phyloP scores from a whole-genome alignment of 1,140 invertebrate species.

The Eubasilissa regina region DNA sequence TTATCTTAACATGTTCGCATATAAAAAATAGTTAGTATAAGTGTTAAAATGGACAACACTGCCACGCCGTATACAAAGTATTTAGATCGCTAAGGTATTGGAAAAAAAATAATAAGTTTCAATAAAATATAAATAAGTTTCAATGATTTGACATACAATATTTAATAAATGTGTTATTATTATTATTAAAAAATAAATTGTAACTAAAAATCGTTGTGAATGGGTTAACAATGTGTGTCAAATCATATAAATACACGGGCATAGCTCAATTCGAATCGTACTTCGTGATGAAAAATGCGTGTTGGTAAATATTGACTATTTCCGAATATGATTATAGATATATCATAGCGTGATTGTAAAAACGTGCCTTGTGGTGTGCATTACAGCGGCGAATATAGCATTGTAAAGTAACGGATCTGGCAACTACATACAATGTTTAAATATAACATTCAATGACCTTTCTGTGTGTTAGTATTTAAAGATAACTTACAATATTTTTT shows the following conservation, averaged over 20 bases:
- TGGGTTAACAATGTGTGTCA: slow-evolving; percentile 30
- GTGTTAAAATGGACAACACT: no score
- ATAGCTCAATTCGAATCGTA: slow-evolving; percentile 23
- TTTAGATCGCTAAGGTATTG: no score
- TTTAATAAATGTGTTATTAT: no score
- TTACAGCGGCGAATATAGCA: background rate
- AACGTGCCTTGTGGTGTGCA: slow-evolving; percentile 24
- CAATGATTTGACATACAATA: no score
- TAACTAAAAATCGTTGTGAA: background rate
- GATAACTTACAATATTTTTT: background rate
- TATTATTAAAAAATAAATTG: no score
- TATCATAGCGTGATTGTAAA: slow-evolving; percentile 32
- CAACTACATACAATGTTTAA: slow-evolving; percentile 19
- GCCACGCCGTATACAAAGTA: no score
- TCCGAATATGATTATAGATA: slow-evolving; percentile 45
- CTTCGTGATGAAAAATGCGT: slow-evolving; percentile 43
- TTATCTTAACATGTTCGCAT: no score
- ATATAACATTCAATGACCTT: background rate
- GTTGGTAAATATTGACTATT: slow-evolving; percentile 46
- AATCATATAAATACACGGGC: slow-evolving; percentile 1
- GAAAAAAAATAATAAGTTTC: no score
- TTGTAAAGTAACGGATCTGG: slow-evolving; percentile 15
- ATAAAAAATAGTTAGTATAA: no score
- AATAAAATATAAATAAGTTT: no score
- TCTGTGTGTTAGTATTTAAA: slow-evolving; percentile 14